Base-by-base conservation (phyloP, 2,797 vertebrate species). In the Lophotriccus pileatus region DNA sequence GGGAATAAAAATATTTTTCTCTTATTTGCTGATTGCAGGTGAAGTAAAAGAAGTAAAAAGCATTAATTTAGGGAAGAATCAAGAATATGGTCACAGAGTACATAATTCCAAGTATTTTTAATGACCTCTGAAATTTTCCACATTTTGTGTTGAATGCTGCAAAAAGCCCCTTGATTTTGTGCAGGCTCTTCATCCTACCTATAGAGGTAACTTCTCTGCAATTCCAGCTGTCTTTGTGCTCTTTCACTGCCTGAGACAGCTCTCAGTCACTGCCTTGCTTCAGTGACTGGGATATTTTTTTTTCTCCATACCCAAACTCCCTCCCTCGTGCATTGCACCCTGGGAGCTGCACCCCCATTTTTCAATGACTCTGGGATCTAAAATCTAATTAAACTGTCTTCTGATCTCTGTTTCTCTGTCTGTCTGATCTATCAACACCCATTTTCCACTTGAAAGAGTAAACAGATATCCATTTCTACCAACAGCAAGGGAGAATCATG, bases 401-500 rank as follows among this genome's bases (percentile, higher is more conserved):
- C 72, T 91, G 72, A 76, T 93, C 60, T 94, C 72, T 27, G 9
- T 74, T 94, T 77, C 66, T 89, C 46, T 76, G 34, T 85, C 72
- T 87, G 62, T 72, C 63, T 92, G 55, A 84, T 79, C 80, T 88
- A 70, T 56, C 84, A 90, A 89, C 86, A 86, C 41, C 39, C 41
- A 46, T 95, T 95, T 95, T 84, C 81, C 59, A 60, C 70, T 88
- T 95, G 92, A 94, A 94, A 82, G 47, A 39, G 41, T 90, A 93
- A 94, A 90, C 59, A 84, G 67, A 73, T 90, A 75, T 53, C 44
- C 56, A 79, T 72, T 74, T 76, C 74, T 82, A 67, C 52, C 67
- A 86, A 73, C 37, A 70, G 64, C 52, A 67, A 63, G 49, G 41
- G 52, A 82, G 23, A 93, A 70, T 83, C 75, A 13, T 20, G 27